Percentiles rank a stretch among this genome's conserved stretches.
phyloP scores from a whole-genome alignment of 2,113 vertebrate genomes.

The Trachemys scripta region DNA sequence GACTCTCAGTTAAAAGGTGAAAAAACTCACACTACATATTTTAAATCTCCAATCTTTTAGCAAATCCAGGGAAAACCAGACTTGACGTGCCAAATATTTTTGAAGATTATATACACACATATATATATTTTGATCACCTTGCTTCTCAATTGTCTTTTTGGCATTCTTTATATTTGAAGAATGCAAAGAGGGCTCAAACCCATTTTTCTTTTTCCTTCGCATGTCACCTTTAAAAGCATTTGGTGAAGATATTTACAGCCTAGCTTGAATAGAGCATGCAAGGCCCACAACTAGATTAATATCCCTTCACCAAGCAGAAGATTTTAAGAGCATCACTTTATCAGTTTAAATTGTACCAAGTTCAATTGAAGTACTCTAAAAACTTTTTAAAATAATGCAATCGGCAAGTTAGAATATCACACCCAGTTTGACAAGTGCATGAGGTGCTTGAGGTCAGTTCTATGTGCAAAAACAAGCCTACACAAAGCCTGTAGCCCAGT shows the following conservation, averaged over 20 bases:
- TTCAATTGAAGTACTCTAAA: neutral
- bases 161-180: neutral
- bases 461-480: neutral
- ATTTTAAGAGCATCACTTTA: neutral
- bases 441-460: neutral
- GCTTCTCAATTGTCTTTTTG: neutral
- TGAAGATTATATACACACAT: neutral
- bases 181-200: neutral
- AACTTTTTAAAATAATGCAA: neutral
- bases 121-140: neutral
- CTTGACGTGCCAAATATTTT: neutral
- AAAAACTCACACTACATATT: neutral
- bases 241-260: neutral
- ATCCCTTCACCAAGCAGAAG: neutral
- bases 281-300: neutral
- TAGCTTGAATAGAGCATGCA: neutral
- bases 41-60: neutral
- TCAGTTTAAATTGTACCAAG: neutral
- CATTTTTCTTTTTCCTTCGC: neutral
- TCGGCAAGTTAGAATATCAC: neutral
- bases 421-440: neutral
- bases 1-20: neutral
- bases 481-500: neutral
- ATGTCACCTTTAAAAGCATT: neutral
- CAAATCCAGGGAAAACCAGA: neutral